Evolutionary conservation across 2,113 vertebrate genomes (phyloP).

Genomic region (Silurus asotus): DNA sequence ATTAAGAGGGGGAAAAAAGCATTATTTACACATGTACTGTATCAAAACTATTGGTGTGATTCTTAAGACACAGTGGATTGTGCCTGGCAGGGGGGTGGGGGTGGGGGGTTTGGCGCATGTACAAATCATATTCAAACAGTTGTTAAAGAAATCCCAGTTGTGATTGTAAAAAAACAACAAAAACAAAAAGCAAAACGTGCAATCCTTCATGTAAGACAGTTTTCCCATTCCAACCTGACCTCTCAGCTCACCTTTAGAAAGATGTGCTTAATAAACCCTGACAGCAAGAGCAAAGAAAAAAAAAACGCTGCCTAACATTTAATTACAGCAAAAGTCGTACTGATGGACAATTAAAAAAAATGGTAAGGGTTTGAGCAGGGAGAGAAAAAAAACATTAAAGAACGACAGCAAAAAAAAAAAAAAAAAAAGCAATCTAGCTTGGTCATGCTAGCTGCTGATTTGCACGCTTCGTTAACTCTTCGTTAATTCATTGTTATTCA

Average conservation of each 20-base stretch:
- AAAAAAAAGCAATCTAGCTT: background rate
- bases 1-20: background rate
- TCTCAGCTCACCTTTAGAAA: background rate
- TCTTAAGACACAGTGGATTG: slow-evolving; percentile 10
- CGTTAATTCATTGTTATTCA: background rate
- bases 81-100: background rate
- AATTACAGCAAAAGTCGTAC: background rate
- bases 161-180: background rate
- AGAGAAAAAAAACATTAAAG: background rate
- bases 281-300: too few relatives aligned
- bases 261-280: background rate
- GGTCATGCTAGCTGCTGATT: background rate
- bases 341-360: background rate
- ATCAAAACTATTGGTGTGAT: slow-evolving; percentile 1
- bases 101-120: too few relatives aligned
- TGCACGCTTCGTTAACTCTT: background rate
- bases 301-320: background rate
- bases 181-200: too few relatives aligned
- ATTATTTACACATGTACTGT: slow-evolving; percentile 42
- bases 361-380: background rate
- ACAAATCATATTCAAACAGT: background rate
- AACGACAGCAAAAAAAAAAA: background rate
- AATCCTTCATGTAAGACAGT: background rate
- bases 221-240: background rate
- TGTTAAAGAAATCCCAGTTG: slow-evolving; percentile 10